phyloP scores from a whole-genome alignment of 64 coral and sea anemone genomes.

The Trachythela sp. region DNA sequence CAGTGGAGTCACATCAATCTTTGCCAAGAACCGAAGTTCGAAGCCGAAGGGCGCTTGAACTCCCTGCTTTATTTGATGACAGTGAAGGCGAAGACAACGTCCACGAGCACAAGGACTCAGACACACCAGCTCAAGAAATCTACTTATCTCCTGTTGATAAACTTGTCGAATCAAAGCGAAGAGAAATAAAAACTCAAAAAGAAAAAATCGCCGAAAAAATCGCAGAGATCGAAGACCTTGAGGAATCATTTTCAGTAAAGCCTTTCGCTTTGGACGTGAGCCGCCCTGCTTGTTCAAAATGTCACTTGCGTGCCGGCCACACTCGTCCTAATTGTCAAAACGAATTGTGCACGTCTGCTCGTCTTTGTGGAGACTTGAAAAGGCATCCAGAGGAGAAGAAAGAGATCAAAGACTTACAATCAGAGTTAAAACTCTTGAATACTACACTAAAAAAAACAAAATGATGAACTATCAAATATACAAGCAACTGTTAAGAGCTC shows the following conservation, averaged over 20 bases:
- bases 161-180: conserved; percentile 31
- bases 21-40: background rate
- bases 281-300: conserved; percentile 21
- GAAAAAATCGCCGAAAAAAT: background rate
- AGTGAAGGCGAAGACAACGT: background rate
- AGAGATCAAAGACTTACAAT: conserved; percentile 28
- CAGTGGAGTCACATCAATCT: background rate
- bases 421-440: background rate
- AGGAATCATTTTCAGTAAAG: background rate
- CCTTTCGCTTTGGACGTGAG: background rate
- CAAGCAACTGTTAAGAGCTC: background rate
- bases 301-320: conserved; percentile 26
- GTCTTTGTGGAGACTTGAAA: conserved; percentile 29
- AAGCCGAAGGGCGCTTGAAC: background rate
- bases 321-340: background rate
- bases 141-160: conserved; percentile 39
- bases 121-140: background rate
- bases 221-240: background rate
- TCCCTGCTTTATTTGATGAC: background rate
- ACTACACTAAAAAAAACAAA: background rate
- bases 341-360: conserved; percentile 15
- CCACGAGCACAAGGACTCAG: background rate
- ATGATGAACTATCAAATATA: background rate
- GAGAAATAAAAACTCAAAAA: conserved; percentile 28
- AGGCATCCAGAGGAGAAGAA: conserved; percentile 40